phyloP scores from a whole-genome alignment of 2,797 vertebrate genomes.

The Prunella strophiata region DNA sequence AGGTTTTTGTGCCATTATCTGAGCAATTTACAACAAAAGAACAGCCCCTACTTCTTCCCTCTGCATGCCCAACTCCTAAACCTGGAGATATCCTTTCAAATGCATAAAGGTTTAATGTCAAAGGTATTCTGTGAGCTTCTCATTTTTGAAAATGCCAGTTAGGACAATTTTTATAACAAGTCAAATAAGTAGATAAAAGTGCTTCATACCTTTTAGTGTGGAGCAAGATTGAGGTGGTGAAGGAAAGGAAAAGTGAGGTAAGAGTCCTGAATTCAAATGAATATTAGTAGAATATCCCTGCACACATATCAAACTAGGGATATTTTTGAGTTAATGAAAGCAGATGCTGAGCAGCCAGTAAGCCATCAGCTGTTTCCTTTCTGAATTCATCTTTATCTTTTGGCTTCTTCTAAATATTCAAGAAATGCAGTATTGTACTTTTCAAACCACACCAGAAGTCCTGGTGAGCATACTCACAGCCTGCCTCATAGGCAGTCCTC shows the following conservation, averaged over 20 bases:
- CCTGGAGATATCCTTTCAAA: not conserved
- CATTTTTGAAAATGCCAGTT: not conserved
- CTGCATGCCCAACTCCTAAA: not conserved
- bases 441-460: not conserved
- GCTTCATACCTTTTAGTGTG: not conserved
- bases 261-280: not conserved
- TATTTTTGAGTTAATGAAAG: not conserved
- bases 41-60: fast-evolving
- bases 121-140: not conserved
- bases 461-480: not conserved
- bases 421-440: not conserved
- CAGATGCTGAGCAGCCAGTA: not conserved
- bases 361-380: not conserved
- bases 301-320: not conserved
- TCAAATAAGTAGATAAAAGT: not conserved
- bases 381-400: not conserved
- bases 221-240: not conserved
- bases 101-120: not conserved
- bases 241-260: not conserved
- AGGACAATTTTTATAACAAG: not conserved
- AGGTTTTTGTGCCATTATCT: not conserved
- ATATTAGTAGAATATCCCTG: not conserved
- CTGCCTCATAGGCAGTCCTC: not conserved
- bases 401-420: not conserved
- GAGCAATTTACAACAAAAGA: not conserved